Evolutionary conservation across 2,888 invertebrate species (phyloP), one percentile per base, ranked within the genome.

Genomic region (Gerris lacustris): DNA sequence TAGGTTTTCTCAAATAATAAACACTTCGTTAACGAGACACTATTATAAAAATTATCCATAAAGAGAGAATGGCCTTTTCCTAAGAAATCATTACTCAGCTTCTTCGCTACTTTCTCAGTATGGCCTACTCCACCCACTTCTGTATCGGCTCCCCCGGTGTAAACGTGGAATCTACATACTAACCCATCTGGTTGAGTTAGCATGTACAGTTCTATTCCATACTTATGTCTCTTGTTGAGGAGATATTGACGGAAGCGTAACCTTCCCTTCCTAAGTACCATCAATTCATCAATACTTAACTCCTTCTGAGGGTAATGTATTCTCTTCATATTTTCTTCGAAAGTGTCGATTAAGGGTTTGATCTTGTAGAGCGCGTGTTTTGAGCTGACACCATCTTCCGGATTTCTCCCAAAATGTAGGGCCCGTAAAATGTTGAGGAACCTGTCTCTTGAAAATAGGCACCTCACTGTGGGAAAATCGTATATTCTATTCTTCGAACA

Each of bases 31-130:
- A 79, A 74, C 45, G 66, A 73, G 71, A 76, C 77, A 4, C 76
- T 76, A 55, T 77, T 79, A 68, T 78, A 79, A 64, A 75, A 79
- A 72, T 77, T 78, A 66, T 78, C 78, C 77, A 80, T 77, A 66
- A 78, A 79, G 0, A 79, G 69, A 68, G 72, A 55, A 71, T 78
- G 78, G 9, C 79, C 79, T 67, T 66, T 69, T 63, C 77, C 76
- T 17, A 78, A 70, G 72, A 71, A 76, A 44, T 76, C 77, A 73
- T 79, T 76, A 17, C 78, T 73, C 7, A 79, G 72, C 63, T 77
- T 76, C 6, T 77, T 74, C 5, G 79, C 78, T 6, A 78, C 77
- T 70, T 78, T 77, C 15, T 11, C 47, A 17, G 66, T 17, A 63
- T 71, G 71, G 6, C 66, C 45, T 47, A 44, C 6, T n/a, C 55